Conservation (phyloP, 2,888 invertebrate genomes). For the Scaptomyza tumidula region DNA sequence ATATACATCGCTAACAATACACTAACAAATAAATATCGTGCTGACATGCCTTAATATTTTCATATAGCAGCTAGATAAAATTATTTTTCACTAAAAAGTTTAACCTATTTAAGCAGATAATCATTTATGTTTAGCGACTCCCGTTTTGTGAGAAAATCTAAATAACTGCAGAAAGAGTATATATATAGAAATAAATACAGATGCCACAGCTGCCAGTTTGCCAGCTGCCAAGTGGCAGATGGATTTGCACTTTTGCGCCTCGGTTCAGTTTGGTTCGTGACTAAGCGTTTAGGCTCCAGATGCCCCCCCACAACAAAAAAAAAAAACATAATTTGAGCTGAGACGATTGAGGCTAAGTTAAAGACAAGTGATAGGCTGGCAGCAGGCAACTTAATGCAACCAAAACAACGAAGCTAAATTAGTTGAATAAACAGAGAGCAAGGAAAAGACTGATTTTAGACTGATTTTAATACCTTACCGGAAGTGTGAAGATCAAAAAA, state of each 20-base stretch:
- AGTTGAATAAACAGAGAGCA: constrained; percentile 54
- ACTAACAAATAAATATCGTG: too few species aligned
- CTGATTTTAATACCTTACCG: constrained; percentile 36
- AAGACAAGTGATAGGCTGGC: constrained; percentile 54
- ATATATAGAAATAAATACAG: constrained; percentile 4
- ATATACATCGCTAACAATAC: too few species aligned
- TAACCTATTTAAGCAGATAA: neutral
- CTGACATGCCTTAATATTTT: too few species aligned
- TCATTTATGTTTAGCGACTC: neutral
- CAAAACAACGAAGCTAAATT: constrained; percentile 44
- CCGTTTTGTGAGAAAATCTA: neutral
- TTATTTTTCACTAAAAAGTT: too few species aligned
- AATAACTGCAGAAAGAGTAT: constrained; percentile 14
- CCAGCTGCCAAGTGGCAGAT: constrained; percentile 49
- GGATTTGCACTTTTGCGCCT: constrained; percentile 53
- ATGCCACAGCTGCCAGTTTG: constrained; percentile 47
- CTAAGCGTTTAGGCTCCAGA: constrained; percentile 66
- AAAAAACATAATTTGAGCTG: neutral
- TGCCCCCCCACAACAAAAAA: constrained; percentile 27
- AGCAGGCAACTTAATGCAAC: constrained; percentile 51
- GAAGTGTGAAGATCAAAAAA: constrained; percentile 64
- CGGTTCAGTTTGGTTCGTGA: constrained; percentile 56
- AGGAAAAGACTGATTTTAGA: neutral
- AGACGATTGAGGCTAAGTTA: constrained; percentile 13
- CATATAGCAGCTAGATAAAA: too few species aligned